Evolutionary conservation across 2,113 vertebrate genomes (phyloP).

Genomic region (Scophthalmus maximus): DNA sequence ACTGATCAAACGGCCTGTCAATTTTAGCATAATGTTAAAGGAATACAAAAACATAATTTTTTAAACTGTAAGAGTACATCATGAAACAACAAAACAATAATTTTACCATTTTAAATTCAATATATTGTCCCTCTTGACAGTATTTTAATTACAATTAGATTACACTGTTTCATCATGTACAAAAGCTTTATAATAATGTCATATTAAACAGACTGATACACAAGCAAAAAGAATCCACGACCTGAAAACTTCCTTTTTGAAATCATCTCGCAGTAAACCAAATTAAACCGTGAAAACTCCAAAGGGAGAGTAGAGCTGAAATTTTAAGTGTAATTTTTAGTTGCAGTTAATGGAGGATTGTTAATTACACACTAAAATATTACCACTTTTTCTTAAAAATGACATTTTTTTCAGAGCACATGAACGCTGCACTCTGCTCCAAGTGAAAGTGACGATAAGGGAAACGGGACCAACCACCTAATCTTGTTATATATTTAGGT

Average conservation of each 20-base stretch:
- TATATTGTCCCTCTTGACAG: constrained; percentile 35
- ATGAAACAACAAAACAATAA: constrained; percentile 45
- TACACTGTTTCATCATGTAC: constrained; percentile 49
- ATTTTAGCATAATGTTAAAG: constrained; percentile 42
- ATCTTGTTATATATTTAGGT: not conserved
- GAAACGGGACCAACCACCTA: no score
- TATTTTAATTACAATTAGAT: constrained; percentile 38
- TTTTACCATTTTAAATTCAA: constrained; percentile 42
- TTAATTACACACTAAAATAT: no score
- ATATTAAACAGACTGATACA: constrained; percentile 41
- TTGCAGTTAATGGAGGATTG: no score
- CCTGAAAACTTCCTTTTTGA: not conserved
- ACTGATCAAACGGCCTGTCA: constrained; percentile 24
- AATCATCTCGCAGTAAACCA: not conserved
- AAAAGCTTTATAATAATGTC: constrained; percentile 53
- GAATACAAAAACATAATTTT: constrained; percentile 49
- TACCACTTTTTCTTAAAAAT: no score
- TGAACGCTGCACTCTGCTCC: no score
- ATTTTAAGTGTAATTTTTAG: not conserved
- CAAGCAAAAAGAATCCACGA: constrained; percentile 30
- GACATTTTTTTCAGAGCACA: no score
- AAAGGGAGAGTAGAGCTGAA: constrained; percentile 3
- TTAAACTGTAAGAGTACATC: constrained; percentile 47
- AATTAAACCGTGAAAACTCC: not conserved
- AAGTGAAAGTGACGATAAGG: no score